Evolutionary conservation across 2,888 invertebrate species (phyloP).

Genomic region (Dugesia japonica): DNA sequence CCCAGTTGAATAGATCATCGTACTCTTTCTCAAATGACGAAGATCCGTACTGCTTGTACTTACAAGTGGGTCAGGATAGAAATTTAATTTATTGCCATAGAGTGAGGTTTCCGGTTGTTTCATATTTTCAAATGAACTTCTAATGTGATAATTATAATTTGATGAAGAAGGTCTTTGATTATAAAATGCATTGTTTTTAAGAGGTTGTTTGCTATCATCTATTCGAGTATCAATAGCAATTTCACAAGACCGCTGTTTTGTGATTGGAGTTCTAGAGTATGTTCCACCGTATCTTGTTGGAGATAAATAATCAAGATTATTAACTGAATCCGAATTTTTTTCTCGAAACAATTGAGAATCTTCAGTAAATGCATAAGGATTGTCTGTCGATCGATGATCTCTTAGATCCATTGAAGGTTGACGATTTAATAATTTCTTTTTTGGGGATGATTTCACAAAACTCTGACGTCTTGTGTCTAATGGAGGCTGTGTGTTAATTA

Average conservation of each 20-base stretch:
- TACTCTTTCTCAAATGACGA: background rate
- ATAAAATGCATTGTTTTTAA: background rate
- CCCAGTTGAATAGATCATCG: background rate
- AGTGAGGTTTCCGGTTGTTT: background rate
- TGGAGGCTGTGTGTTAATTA: background rate
- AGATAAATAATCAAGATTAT: slow-evolving; percentile 1
- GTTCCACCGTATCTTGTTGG: background rate
- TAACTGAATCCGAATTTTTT: background rate
- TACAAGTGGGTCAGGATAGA: background rate
- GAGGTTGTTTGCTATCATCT: background rate
- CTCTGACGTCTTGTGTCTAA: background rate
- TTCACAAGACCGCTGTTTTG: background rate
- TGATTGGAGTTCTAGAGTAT: background rate
- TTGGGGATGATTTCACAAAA: background rate
- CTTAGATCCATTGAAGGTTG: background rate
- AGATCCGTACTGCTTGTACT: slow-evolving; percentile 8
- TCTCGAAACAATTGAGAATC: background rate
- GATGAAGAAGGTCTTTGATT: background rate
- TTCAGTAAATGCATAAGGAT: background rate
- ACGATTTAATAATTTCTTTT: background rate
- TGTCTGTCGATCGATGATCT: background rate
- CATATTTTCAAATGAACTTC: background rate
- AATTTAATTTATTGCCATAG: background rate
- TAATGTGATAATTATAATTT: background rate
- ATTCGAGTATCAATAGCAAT: background rate